Evolutionary conservation across 2,888 invertebrate genomes (phyloP), one percentile per base, ranked within the genome.

Genomic region (Spatulosminthurus flaviceps): DNA sequence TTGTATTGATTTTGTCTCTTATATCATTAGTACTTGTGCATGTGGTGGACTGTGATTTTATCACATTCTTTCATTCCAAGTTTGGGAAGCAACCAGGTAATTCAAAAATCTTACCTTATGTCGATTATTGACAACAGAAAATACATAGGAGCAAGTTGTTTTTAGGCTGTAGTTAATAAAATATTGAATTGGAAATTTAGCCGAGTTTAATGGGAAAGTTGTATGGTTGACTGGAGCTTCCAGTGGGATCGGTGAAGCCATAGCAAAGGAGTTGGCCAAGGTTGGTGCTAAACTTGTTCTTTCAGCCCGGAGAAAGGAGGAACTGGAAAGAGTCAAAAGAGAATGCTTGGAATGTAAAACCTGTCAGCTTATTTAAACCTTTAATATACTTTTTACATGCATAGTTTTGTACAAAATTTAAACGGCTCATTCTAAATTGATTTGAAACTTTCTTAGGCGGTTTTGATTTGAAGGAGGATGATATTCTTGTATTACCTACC

Each of bases 191-290:
- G 4, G 9, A 21, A 7, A 43, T n/a, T 41, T 34, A 80, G 80
- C 88, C 61, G 86, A 88, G 1, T 87, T 93, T 73, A 88, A 88
- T 64, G 92, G 92, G 0, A 92, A 94, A 87, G 93, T 94, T 2
- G 91, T 94, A 0, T 95, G 94, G 92, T 92, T 95, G 83, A 94
- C 93, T 0, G 95, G 95, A 61, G 93, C 94, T 0, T 94, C 94
- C 0, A 93, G 93, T 88, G 95, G 95, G 19, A 94, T 95, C 82
- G 95, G 95, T 1, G 93, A 93, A 87, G 87, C 90, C 82, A 88
- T 93, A 69, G 93, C 94, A 0, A 89, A 93, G 82, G 90, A 90
- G 22, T 88, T 93, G 72, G 92, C 93, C 0, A 60, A 42, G 21
- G 21, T 21, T 51, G 92, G 92, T 5, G 92, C 91, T 1, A 92